These are phyloP conservation scores for Rutpela maculata DNA, from an alignment of 2,888 invertebrate genomes.

Conservation along the genomic window DNA sequence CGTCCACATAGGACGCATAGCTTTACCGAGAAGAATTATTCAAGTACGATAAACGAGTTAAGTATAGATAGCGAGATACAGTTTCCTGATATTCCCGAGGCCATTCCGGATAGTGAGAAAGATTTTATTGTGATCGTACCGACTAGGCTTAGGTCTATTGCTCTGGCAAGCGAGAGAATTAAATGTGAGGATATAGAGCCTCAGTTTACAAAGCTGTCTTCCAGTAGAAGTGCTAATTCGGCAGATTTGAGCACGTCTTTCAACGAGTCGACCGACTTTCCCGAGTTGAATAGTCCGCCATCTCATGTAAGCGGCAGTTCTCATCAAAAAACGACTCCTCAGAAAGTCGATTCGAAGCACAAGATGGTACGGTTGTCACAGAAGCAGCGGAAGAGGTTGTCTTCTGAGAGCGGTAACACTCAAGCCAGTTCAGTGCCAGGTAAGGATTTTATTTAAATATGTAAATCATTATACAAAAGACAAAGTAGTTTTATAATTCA, in stretches of 20 bases:
- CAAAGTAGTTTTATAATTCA: too few species aligned
- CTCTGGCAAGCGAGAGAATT: conserved; percentile 62
- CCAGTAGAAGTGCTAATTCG: conserved; percentile 28
- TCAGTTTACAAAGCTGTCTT: conserved; percentile 57
- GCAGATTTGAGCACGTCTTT: conserved; percentile 50
- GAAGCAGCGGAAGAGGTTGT: conserved; percentile 79
- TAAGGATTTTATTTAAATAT: conserved; percentile 32
- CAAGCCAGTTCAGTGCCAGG: conserved; percentile 42
- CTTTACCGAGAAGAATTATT: conserved; percentile 44
- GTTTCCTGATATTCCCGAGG: conserved; percentile 57
- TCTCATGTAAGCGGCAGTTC: conserved; percentile 28
- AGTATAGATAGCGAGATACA: conserved; percentile 51
- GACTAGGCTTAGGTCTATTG: conserved; percentile 65
- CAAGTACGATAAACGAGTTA: conserved; percentile 38
- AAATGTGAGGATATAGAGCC: conserved; percentile 56
- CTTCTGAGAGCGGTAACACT: conserved; percentile 73
- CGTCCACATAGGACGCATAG: conserved; percentile 52
- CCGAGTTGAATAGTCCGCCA: conserved; percentile 65
- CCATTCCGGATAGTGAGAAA: conserved; percentile 30
- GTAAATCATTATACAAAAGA: too few species aligned
- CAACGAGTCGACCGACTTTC: conserved; percentile 67
- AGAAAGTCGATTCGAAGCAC: conserved; percentile 65
- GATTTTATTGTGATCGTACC: conserved; percentile 27
- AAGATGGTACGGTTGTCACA: conserved; percentile 77
- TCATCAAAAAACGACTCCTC: conserved; percentile 42